These are phyloP conservation scores for Brachyistius frenatus DNA, from an alignment of 2,113 vertebrate genomes.

Conservation along the genomic window DNA sequence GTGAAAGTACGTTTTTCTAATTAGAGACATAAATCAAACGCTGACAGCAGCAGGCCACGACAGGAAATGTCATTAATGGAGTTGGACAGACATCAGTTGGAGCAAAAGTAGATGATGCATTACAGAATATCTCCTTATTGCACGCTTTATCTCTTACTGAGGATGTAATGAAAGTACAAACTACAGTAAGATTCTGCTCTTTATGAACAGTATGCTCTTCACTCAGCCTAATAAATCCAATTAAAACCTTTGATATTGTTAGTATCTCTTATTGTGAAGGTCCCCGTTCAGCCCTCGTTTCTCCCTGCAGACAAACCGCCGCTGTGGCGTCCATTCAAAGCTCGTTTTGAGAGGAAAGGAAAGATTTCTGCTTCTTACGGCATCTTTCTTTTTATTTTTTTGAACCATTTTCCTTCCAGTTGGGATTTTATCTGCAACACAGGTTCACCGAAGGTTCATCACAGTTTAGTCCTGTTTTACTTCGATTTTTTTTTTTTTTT, in stretches of 20 bases:
- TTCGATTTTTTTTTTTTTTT: too few relatives aligned
- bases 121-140: not conserved
- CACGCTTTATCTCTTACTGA: not conserved
- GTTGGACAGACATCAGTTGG: conserved; percentile 52
- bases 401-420: too few relatives aligned
- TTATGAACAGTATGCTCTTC: too few relatives aligned
- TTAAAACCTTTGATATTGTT: not conserved
- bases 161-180: not conserved
- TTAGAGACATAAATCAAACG: not conserved
- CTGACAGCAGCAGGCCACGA: not conserved
- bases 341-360: not conserved
- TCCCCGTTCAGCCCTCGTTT: not conserved
- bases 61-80: not conserved
- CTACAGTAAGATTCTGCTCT: too few relatives aligned
- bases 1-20: not conserved
- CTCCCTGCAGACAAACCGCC: not conserved
- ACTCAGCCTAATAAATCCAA: too few relatives aligned
- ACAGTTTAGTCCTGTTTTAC: too few relatives aligned
- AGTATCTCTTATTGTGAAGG: not conserved
- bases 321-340: not conserved
- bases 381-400: too few relatives aligned
- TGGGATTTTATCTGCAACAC: too few relatives aligned
- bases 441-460: too few relatives aligned
- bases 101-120: not conserved
- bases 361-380: too few relatives aligned